Percentiles rank a stretch among this genome's conserved stretches.
These are phyloP conservation scores for Caenorhabditis afra DNA, from an alignment of 2,888 invertebrate species.

Conservation along the genomic window DNA sequence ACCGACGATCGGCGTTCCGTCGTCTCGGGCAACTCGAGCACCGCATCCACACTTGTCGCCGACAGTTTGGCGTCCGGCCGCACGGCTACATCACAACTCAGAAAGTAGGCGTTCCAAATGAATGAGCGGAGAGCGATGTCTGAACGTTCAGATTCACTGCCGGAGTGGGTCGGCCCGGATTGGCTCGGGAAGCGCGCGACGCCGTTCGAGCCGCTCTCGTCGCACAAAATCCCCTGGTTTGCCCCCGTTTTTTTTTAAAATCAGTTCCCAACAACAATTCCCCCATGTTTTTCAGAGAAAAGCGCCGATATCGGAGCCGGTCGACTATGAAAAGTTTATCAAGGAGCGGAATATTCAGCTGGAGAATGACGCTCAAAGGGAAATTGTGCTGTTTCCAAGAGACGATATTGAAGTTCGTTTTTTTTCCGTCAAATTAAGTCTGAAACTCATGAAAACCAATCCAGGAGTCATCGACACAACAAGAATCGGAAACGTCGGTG, in stretches of 20 bases:
- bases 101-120: slow-evolving; percentile 61
- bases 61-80: slow-evolving; percentile 67
- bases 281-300: slow-evolving; percentile 65
- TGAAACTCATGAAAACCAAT: slow-evolving; percentile 11
- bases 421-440: background rate
- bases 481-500: slow-evolving; percentile 66
- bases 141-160: slow-evolving; percentile 73
- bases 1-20: slow-evolving; percentile 70
- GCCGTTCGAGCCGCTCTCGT: slow-evolving; percentile 75
- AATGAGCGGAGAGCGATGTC: background rate
- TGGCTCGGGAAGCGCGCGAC: slow-evolving; percentile 78
- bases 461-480: slow-evolving; percentile 56
- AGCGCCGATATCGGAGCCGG: slow-evolving; percentile 73
- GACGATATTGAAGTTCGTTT: slow-evolving; percentile 75
- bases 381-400: slow-evolving; percentile 78
- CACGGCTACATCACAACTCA: slow-evolving; percentile 61
- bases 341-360: slow-evolving; percentile 75
- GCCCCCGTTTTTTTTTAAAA: slow-evolving; percentile 1
- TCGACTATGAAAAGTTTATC: slow-evolving; percentile 79
- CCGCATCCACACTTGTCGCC: slow-evolving; percentile 66
- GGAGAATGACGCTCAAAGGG: slow-evolving; percentile 78
- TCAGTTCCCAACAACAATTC: background rate
- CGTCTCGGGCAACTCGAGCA: slow-evolving; percentile 70
- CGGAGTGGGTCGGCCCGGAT: slow-evolving; percentile 76
- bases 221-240: slow-evolving; percentile 74